Percentiles rank a stretch among this genome's conserved stretches.
These are phyloP conservation scores for Pseudobourletiella spinata DNA, from an alignment of 1,140 invertebrate genomes.

Conservation along the genomic window DNA sequence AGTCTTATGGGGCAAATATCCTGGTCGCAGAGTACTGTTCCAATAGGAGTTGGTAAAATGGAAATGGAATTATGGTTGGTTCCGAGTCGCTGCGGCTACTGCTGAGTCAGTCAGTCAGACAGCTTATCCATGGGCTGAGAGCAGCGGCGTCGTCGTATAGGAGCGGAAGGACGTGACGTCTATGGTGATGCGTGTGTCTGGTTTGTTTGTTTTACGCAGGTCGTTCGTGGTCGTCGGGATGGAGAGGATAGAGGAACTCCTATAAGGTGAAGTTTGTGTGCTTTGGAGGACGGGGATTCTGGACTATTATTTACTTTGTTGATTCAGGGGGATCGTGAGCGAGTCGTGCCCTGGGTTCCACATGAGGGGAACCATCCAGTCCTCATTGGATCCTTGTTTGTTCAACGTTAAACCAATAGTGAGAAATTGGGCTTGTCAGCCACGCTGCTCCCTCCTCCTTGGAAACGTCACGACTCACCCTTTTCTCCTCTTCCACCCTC, in stretches of 20 bases:
- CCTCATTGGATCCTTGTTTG: constrained; percentile 30
- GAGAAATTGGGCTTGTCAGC: constrained; percentile 20
- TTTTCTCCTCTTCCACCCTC: not conserved
- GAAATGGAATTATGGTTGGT: no score
- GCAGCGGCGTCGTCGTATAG: no score
- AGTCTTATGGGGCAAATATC: no score
- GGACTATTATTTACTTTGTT: constrained; percentile 2
- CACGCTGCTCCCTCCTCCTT: constrained; percentile 19
- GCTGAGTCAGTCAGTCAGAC: no score
- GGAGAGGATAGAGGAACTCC: not conserved
- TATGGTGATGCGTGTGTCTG: not conserved
- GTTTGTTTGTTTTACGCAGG: not conserved
- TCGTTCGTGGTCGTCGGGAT: not conserved
- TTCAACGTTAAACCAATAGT: constrained; percentile 33
- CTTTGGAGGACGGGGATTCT: not conserved
- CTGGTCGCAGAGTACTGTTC: no score
- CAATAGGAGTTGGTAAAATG: no score
- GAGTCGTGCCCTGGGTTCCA: constrained; percentile 1
- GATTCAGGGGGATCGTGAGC: not conserved
- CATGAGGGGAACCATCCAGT: constrained; percentile 4
- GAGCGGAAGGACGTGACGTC: not conserved
- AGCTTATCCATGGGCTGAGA: no score
- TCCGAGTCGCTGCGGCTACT: no score
- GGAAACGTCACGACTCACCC: constrained; percentile 9
- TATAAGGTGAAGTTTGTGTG: not conserved